Conservation (phyloP, 2,797 vertebrate species). For the Anisognathus igniventris region DNA sequence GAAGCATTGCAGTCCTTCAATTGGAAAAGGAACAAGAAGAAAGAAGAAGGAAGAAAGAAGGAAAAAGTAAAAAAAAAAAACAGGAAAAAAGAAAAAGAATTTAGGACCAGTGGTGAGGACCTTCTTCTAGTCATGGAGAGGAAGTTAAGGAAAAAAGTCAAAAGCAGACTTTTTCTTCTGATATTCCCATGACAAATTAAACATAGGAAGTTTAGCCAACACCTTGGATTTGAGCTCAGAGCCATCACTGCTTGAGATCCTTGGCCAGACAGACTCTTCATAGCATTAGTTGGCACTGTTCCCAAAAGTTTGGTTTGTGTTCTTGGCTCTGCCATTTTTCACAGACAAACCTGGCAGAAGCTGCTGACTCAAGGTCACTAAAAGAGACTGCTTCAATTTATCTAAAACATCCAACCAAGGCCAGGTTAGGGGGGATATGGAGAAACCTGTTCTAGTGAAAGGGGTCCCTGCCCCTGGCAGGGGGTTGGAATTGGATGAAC, state of each 20-base stretch:
- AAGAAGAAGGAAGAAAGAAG: fast-evolving
- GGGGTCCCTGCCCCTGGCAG: too few species aligned
- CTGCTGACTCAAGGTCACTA: not conserved
- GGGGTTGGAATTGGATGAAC: fast-evolving
- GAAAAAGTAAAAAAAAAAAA: fast-evolving
- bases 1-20: fast-evolving
- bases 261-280: not conserved
- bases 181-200: not conserved
- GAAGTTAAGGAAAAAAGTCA: not conserved
- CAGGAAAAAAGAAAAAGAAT: fast-evolving
- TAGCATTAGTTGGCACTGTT: not conserved
- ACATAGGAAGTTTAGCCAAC: not conserved
- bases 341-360: not conserved
- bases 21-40: not conserved
- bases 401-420: not conserved
- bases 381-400: not conserved
- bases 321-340: not conserved
- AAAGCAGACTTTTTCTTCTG: not conserved
- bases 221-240: not conserved
- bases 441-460: not conserved
- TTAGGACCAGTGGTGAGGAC: not conserved
- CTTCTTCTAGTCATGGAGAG: not conserved
- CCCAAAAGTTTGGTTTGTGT: not conserved
- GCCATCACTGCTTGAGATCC: not conserved
- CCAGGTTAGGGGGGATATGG: not conserved